Conservation (phyloP, 2,888 invertebrate genomes). For the Gordius sp. region DNA sequence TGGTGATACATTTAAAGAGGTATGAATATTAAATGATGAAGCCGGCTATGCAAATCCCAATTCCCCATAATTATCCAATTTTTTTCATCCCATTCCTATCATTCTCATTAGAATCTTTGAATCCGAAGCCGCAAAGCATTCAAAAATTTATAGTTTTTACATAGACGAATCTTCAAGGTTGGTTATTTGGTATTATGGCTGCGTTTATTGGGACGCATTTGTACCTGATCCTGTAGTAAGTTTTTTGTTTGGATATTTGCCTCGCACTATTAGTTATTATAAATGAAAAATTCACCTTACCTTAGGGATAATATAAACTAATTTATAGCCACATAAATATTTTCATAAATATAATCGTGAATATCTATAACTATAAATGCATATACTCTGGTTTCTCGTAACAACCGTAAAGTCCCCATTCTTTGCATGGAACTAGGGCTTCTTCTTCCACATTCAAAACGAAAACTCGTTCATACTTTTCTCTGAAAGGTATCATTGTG, state of each 20-base stretch:
- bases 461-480: constrained; percentile 4
- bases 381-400: constrained; percentile 6
- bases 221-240: neutral
- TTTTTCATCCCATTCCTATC: too few relatives aligned
- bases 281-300: too few relatives aligned
- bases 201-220: constrained; percentile 2
- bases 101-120: too few relatives aligned
- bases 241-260: constrained; percentile 7
- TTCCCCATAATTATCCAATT: too few relatives aligned
- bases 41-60: too few relatives aligned
- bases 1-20: too few relatives aligned
- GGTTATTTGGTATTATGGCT: too few relatives aligned
- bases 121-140: too few relatives aligned
- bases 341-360: constrained; percentile 7
- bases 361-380: neutral
- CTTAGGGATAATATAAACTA: neutral
- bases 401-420: constrained; percentile 4
- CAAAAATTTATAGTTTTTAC: too few relatives aligned
- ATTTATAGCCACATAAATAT: neutral
- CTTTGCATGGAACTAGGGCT: constrained; percentile 7
- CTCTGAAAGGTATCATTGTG: constrained; percentile 5
- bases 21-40: too few relatives aligned
- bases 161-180: too few relatives aligned
- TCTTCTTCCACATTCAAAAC: constrained; percentile 8
- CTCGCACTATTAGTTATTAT: too few relatives aligned